These are phyloP conservation scores for Cyprinodon variegatus DNA, from an alignment of 2,113 vertebrate species.

Conservation along the genomic window DNA sequence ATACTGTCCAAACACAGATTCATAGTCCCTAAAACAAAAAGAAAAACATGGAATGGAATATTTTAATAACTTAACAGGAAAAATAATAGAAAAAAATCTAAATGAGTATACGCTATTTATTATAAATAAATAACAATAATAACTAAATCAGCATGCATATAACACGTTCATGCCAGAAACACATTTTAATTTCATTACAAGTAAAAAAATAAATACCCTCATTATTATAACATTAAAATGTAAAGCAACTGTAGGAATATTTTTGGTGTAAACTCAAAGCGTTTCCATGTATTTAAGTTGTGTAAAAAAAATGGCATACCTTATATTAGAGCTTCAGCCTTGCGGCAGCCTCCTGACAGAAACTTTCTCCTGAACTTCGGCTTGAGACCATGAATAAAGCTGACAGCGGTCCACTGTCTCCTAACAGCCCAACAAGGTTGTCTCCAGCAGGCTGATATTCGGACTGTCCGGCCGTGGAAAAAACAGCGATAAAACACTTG, in stretches of 20 bases:
- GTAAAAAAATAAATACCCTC: background rate
- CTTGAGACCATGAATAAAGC: constrained; percentile 69
- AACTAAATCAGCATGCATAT: background rate
- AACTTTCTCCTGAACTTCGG: constrained; percentile 43
- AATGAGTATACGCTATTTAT: background rate
- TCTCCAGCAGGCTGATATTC: background rate
- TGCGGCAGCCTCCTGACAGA: constrained; percentile 45
- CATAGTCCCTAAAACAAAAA: constrained; percentile 64
- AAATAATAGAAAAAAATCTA: background rate
- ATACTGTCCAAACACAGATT: constrained; percentile 76
- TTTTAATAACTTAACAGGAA: background rate
- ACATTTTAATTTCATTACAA: too few species aligned
- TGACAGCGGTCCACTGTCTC: constrained; percentile 54
- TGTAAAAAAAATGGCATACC: constrained; percentile 42
- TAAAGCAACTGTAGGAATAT: background rate
- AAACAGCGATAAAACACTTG: constrained; percentile 4
- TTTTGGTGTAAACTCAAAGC: background rate
- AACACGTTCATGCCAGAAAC: background rate
- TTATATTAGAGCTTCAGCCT: constrained; percentile 57
- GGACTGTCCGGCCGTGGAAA: background rate
- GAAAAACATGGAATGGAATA: constrained; percentile 34
- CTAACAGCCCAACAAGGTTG: constrained; percentile 15
- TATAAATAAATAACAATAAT: background rate
- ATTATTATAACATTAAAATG: background rate
- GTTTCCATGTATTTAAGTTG: background rate